Percentiles rank a stretch among this genome's conserved stretches.
Conservation (phyloP, 2,113 vertebrate species). For the Recurvirostra avosetta region DNA sequence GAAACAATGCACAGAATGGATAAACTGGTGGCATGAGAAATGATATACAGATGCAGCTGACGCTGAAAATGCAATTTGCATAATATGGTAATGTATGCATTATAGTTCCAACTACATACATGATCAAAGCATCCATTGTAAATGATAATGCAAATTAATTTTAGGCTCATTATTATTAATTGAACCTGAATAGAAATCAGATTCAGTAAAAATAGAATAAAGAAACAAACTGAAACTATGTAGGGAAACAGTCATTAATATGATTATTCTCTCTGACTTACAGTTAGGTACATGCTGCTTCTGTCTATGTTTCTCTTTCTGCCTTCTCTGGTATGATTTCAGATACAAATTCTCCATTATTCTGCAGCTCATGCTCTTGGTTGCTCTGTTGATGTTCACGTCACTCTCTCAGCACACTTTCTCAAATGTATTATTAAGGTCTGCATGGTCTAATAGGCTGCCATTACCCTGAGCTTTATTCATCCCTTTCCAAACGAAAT, state of each 20-base stretch:
- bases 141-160: constrained; percentile 60
- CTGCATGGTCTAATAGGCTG: constrained; percentile 53
- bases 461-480: constrained; percentile 49
- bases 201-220: constrained; percentile 51
- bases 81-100: constrained; percentile 57
- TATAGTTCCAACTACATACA: constrained; percentile 48
- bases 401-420: constrained; percentile 26
- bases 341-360: not conserved
- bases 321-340: not conserved
- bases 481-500: constrained; percentile 65
- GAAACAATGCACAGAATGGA: not conserved
- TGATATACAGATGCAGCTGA: constrained; percentile 26
- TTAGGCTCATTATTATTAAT: constrained; percentile 64
- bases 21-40: not conserved
- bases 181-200: constrained; percentile 53
- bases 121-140: constrained; percentile 56
- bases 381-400: constrained; percentile 27
- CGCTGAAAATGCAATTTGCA: constrained; percentile 24
- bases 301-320: not conserved
- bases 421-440: constrained; percentile 46
- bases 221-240: constrained; percentile 57
- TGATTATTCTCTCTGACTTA: constrained; percentile 14
- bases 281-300: not conserved
- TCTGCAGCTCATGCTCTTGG: not conserved
- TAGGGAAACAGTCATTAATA: constrained; percentile 63